Base-by-base conservation (phyloP, 2,888 invertebrate species). In the Syritta pipiens region DNA sequence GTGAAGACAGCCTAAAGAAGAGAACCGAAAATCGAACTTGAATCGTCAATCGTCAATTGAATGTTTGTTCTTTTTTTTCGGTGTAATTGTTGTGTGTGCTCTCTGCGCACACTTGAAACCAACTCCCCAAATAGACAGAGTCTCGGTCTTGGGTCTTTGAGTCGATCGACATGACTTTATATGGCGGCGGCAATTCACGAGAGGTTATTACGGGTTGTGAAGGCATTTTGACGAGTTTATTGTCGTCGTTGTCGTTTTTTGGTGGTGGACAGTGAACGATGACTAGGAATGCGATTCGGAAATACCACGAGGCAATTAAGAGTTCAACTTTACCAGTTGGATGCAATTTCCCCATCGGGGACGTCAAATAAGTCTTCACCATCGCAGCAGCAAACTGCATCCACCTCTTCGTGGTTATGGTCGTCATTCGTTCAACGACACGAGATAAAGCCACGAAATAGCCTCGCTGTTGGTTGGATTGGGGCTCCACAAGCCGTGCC, bases 131-230 rank as follows among this genome's bases (percentile, higher is more conserved):
- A 44, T 59, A 51, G 69, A 42, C 10, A 60, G 14, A 20, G 32
- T n/a, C n/a, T n/a, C n/a, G n/a, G n/a, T n/a, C n/a, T n/a, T n/a
- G n/a, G n/a, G n/a, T n/a, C n/a, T n/a, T 55, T 65, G 48, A 28
- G 20, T 17, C 71, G 77, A 77, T 71, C 71, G 71, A 65, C 30
- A 60, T 71, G 48, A 26, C 77, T 65, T 53, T 77, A 51, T 71
- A 60, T 71, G 77, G 77, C 37, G 32, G 40, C 10, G 9, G 14
- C 30, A 40, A 68, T 60, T 68, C 60, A 60, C 32, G 40, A 30
- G 51, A 46, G 46, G 46, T 65, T 71, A 59, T 59, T 55, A 63
- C 37, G 49, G 12, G 57, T 55, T 57, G 28, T 51, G 55, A 9
- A n/a, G 49, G 48, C 26, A 49, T 59, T 67, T 46, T 55, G 44